Evolutionary conservation across 1,140 invertebrate genomes (phyloP).

Genomic region (Scaptomyza montana): DNA sequence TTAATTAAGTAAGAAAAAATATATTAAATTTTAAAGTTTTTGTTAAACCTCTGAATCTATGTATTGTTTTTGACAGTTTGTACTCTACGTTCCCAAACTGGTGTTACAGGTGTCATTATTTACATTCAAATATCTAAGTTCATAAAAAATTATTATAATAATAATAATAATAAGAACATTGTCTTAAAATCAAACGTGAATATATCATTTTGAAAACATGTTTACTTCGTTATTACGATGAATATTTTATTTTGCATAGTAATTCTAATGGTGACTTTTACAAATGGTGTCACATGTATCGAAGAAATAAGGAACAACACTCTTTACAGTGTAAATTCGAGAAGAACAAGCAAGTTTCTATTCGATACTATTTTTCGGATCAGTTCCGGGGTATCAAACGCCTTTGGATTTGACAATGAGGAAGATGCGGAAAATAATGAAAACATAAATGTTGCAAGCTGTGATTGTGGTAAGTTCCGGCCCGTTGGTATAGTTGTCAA

Average conservation of each 20-base stretch:
- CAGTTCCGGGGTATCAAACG: slow-evolving; percentile 82
- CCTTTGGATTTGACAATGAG: slow-evolving; percentile 84
- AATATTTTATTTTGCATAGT: slow-evolving; percentile 64
- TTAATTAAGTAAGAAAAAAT: no score
- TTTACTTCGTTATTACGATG: slow-evolving; percentile 61
- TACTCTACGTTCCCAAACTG: slow-evolving; percentile 60
- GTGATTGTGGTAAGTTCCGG: slow-evolving; percentile 86
- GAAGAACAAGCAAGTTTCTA: slow-evolving; percentile 85
- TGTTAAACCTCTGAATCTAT: slow-evolving; percentile 23
- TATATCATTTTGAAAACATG: slow-evolving; percentile 51
- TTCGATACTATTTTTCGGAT: slow-evolving; percentile 88
- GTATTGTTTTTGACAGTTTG: slow-evolving; percentile 42
- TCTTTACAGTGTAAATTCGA: slow-evolving; percentile 44
- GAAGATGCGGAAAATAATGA: slow-evolving; percentile 84
- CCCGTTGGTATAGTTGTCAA: neutral
- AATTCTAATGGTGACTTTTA: slow-evolving; percentile 61
- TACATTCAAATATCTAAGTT: slow-evolving; percentile 42
- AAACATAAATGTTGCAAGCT: slow-evolving; percentile 85
- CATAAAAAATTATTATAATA: slow-evolving; percentile 8
- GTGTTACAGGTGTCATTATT: slow-evolving; percentile 58
- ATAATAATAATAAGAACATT: neutral
- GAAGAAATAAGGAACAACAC: slow-evolving; percentile 47
- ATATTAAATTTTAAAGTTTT: neutral
- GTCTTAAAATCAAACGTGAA: slow-evolving; percentile 29
- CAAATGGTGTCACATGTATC: slow-evolving; percentile 45